phyloP scores from a whole-genome alignment of 2,797 vertebrate species.

The Hoplostethus mediterraneus region DNA sequence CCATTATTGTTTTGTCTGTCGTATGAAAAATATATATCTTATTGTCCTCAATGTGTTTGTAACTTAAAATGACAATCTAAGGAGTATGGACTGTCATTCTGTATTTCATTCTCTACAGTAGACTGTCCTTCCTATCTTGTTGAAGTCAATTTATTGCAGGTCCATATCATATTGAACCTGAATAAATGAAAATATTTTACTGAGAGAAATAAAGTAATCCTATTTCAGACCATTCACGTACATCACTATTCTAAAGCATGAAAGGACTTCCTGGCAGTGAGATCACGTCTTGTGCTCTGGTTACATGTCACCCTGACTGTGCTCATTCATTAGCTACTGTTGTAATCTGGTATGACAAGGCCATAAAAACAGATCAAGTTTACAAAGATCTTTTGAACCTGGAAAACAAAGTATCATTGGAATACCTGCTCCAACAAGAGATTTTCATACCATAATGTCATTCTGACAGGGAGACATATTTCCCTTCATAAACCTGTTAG shows the following conservation, averaged over 20 bases:
- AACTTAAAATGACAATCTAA: neutral
- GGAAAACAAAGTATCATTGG: constrained; percentile 60
- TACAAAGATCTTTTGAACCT: constrained; percentile 55
- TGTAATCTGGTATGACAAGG: constrained; percentile 35
- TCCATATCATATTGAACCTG: constrained; percentile 1
- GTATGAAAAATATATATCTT: neutral
- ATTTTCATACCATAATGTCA: constrained; percentile 54
- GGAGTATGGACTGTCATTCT: neutral
- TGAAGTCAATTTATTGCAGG: neutral
- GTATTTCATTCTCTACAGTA: neutral
- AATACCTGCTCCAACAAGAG: constrained; percentile 56
- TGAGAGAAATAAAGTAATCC: neutral
- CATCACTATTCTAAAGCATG: neutral
- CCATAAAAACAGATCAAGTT: constrained; percentile 46
- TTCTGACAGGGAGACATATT: constrained; percentile 44
- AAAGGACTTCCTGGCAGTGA: neutral
- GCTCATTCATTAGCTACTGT: neutral
- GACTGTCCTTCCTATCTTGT: neutral
- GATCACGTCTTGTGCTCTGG: neutral
- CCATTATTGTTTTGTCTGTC: constrained; percentile 7
- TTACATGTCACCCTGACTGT: neutral
- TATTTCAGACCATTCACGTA: neutral
- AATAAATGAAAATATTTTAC: constrained; percentile 5
- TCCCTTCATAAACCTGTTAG: constrained; percentile 57
- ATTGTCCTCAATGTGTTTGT: neutral